Percentiles rank a stretch among this genome's conserved stretches.
Evolutionary conservation across 2,113 vertebrate genomes (phyloP).

Genomic region (Hiodon alosoides): DNA sequence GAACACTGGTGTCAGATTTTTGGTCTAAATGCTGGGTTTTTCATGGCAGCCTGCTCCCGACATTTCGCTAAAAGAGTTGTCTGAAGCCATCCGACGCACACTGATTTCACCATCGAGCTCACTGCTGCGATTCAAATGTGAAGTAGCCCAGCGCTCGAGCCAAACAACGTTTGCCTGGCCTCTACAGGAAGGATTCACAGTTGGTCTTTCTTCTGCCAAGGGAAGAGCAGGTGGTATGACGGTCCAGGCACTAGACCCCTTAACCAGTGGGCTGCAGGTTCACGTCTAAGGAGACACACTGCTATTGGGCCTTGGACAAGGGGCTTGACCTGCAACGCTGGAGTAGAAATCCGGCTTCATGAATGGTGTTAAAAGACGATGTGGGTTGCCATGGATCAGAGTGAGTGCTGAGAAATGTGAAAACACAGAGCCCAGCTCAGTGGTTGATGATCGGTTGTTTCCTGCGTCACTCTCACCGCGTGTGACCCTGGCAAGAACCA

Average conservation of each 20-base stretch:
- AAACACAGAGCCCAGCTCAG: neutral
- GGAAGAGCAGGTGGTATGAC: neutral
- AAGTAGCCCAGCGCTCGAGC: neutral
- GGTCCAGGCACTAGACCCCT: no score
- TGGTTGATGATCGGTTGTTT: neutral
- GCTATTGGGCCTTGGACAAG: no score
- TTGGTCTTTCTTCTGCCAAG: neutral
- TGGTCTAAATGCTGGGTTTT: neutral
- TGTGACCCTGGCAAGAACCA: neutral
- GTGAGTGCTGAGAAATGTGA: neutral
- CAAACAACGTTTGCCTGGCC: neutral
- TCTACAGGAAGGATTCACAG: neutral
- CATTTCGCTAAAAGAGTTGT: neutral
- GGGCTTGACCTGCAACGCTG: no score
- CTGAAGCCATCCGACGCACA: neutral
- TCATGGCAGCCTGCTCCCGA: neutral
- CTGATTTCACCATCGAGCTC: neutral
- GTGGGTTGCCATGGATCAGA: neutral
- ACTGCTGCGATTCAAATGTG: neutral
- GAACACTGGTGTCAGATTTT: neutral
- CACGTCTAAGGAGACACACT: no score
- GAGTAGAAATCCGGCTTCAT: no score
- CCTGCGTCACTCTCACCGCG: neutral
- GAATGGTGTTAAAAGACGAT: no score
- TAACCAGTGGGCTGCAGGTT: no score